Evolutionary conservation across 2,113 vertebrate genomes (phyloP), one percentile per base, ranked within the genome.

Genomic region (Saccopteryx leptura): DNA sequence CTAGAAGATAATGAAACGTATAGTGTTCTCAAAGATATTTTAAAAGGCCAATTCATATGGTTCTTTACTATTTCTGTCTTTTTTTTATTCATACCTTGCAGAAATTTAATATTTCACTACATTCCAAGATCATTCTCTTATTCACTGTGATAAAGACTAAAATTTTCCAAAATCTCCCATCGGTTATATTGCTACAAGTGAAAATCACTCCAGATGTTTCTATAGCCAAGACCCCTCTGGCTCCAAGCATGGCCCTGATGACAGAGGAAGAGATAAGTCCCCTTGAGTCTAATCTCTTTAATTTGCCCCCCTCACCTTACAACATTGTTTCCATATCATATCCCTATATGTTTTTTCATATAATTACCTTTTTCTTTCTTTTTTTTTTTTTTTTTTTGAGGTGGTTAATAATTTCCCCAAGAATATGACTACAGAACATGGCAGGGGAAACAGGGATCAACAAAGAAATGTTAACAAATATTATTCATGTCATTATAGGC

Each of bases 141-240:
- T 15, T 79, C 56, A 79, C 21, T 61, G 11, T 68, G 21, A 48
- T 86, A 96, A 86, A 46, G 33, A 93, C 7, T 79, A 93, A 66
- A 31, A 1, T 2, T 60, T 75, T 75, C 31, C 21, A 66, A 33
- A 58, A 63, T 54, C 9, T 83, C n/a, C 19, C 4, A 26, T 83
- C 19, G 26, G 21, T 56, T 39, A 58, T 61, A 54, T 28, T 63
- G 19, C 4, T 54, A 76, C 26, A 33, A 52, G 7, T 21, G n/a
- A 71, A 87, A 66, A 33, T 60, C 24, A 86, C 60, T 90, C 39
- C 17, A 50, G 39, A 19, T 84, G 5, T 79, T 33, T 50, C 28
- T 50, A 26, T 26, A 63, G 24, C 4, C 18, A 46, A 61, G 52
- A 19, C 2, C 61, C 26, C 18, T 46, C 1, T 52, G 7, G 4